Base-by-base conservation (phyloP, 2,888 invertebrate genomes). In the Chrysolina haemoptera region DNA sequence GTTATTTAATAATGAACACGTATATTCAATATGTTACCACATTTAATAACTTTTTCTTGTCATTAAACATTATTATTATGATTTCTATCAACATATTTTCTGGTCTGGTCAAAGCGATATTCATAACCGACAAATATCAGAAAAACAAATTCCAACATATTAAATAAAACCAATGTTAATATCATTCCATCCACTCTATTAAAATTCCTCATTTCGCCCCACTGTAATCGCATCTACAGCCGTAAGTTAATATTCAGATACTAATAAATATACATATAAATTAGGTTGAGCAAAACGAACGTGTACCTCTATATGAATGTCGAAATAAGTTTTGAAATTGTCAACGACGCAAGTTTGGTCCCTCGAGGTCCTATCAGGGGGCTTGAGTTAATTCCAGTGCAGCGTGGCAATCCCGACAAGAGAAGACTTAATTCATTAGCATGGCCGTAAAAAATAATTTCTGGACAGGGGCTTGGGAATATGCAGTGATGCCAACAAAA, bases 291-390 rank as follows among this genome's bases (percentile, higher is more conserved):
- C 73, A 74, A 77, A 76, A 78, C 74, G 82, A 82, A 84, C 84
- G 83, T 83, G 84, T 84, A 86, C 86, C 86, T 87, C 86, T 87
- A 88, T 89, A 89, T 89, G 89, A 89, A 89, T 89, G 89, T 89
- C 89, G 89, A 89, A 89, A 89, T 89, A 89, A 89, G 88, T 89
- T 89, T 76, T 88, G 87, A 89, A 89, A 89, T 89, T 89, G 89
- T 89, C 89, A 88, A 88, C 88, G 88, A 88, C 88, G 86, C 87
- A 88, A 88, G 86, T 89, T 79, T 86, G 79, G 79, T 87, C 89
- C 88, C 89, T 76, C 71, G 89, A 86, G 88, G 83, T 79, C 81
- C 76, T 55, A 76, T 71, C 80, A 76, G 81, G 84, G 83, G 84
- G 82, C 82, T 80, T 76, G 83, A 84, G 83, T 85, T 85, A 85